Evolutionary conservation across 2,888 invertebrate genomes (phyloP).

Genomic region (Scaptomyza reducta): DNA sequence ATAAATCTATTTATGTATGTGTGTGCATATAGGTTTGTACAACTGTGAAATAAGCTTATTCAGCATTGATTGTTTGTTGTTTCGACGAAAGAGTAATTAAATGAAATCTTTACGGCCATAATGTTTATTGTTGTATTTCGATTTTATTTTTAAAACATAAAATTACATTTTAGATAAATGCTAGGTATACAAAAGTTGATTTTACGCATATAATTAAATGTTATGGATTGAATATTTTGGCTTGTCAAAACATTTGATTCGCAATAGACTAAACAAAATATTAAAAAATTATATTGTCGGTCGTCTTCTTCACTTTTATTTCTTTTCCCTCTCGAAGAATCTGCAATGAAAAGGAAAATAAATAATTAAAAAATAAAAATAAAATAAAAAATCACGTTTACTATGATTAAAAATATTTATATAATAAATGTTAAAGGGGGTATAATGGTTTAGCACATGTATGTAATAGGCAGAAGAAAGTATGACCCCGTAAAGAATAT

Average conservation of each 20-base stretch:
- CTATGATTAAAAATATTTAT: too few relatives aligned
- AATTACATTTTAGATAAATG: background rate
- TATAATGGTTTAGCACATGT: too few relatives aligned
- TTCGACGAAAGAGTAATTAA: background rate
- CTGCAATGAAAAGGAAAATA: constrained; percentile 18
- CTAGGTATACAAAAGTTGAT: background rate
- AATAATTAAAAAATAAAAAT: background rate
- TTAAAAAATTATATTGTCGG: constrained; percentile 8
- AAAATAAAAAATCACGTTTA: background rate
- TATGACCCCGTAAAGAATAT: too few relatives aligned
- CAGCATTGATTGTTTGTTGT: background rate
- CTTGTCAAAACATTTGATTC: background rate
- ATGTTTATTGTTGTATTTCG: background rate
- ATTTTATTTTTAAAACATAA: too few relatives aligned
- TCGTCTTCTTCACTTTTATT: background rate
- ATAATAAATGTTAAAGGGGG: too few relatives aligned
- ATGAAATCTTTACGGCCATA: background rate
- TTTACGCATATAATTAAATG: background rate
- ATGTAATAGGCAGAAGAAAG: too few relatives aligned
- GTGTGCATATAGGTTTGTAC: background rate
- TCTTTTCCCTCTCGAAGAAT: constrained; percentile 4
- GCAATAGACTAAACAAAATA: constrained; percentile 9
- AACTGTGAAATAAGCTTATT: background rate
- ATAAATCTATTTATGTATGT: background rate
- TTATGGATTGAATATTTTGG: constrained; percentile 32